Base-by-base conservation (phyloP, 1,140 invertebrate species). In the Thaumetopoea pityocampa region DNA sequence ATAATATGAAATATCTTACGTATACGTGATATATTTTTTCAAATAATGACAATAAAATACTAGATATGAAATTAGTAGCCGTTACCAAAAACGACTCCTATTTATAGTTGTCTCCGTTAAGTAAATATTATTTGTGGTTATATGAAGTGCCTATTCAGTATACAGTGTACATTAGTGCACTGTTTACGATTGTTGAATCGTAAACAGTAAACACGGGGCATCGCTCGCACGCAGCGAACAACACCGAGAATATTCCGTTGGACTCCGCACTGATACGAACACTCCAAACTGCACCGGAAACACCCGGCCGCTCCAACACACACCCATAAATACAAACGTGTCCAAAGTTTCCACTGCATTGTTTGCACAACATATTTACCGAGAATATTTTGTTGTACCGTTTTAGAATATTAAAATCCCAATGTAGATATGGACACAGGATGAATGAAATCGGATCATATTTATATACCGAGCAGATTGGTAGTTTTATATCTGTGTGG, bases 191-290 rank as follows among this genome's bases (percentile, higher is more conserved):
- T 16, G 16, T 14, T 19, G 35, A 47, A 29, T 46, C 46, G 50
- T 56, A 54, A 63, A 66, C 56, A 53, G 54, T 67, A 72, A 68
- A 74, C 64, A 65, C 50, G 54, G 65, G 49, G 64, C 66, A 69
- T 65, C 51, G 67, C 50, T 58, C 67, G 53, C n/a, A n/a, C n/a
- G n/a, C 17, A 22, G 29, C 49, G 42, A 34, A 46, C 45, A 48
- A 40, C 51, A 53, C 52, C 54, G 37, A 73, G 68, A 76, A 80
- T 67, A 76, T 77, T 76, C 70, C 65, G 55, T 37, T 72, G 67
- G 62, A 76, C 68, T 76, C 63, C 64, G 67, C 19, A 59, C 26
- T 12, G 51, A 58, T 36, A 54, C 37, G 24, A 47, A 47, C 40
- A 51, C 29, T 44, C 14, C 23, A 37, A 28, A 34, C 41, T 29